Conservation (phyloP, 2,113 vertebrate species). For the Hyperopisus bebe region DNA sequence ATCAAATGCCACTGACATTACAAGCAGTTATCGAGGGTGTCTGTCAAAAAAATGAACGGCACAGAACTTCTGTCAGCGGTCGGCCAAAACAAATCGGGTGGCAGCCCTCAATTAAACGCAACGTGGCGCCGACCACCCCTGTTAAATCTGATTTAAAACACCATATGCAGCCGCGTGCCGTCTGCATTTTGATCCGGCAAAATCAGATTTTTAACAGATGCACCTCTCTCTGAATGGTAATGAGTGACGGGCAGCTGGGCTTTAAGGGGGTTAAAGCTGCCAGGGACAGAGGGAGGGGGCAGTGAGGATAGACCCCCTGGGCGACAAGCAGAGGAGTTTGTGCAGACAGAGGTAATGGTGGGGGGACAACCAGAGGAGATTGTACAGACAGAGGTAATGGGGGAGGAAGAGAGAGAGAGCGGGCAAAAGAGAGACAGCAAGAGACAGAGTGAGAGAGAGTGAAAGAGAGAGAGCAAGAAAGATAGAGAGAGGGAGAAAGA, state of each 20-base stretch:
- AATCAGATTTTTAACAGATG: background rate
- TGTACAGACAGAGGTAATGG: background rate
- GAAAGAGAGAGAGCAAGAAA: constrained; percentile 31
- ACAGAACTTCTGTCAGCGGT: background rate
- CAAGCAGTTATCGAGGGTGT: background rate
- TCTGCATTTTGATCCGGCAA: background rate
- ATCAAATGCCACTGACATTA: background rate
- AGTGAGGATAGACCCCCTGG: constrained; percentile 20
- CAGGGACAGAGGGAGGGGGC: constrained; percentile 20
- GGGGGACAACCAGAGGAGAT: background rate
- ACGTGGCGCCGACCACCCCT: background rate
- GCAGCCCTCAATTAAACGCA: constrained; percentile 13
- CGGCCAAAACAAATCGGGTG: constrained; percentile 13
- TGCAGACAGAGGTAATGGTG: background rate
- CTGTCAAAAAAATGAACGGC: background rate
- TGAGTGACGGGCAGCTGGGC: background rate
- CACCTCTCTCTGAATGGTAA: background rate
- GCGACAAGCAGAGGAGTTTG: constrained; percentile 27
- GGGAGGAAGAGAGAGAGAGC: constrained; percentile 23
- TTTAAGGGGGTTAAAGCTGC: constrained; percentile 21
- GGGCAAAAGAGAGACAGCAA: constrained; percentile 46
- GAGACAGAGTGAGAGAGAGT: constrained; percentile 31
- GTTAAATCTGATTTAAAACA: constrained; percentile 9
- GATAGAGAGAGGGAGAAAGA: no score
- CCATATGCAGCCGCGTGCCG: background rate